These are phyloP conservation scores for Sakesphorus luctuosus DNA, from an alignment of 2,113 vertebrate genomes.

Conservation along the genomic window DNA sequence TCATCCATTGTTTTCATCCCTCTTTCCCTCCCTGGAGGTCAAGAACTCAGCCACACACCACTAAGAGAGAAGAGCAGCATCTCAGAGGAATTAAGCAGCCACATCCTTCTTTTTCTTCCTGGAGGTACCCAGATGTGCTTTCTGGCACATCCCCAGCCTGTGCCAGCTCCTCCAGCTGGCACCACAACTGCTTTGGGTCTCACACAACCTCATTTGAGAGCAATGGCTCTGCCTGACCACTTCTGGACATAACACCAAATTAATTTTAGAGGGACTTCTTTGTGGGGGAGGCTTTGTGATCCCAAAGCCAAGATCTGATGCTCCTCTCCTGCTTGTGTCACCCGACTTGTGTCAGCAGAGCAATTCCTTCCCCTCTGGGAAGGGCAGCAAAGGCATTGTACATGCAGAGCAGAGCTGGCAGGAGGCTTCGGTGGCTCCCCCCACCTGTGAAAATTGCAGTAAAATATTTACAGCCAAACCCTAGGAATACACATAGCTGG, in stretches of 20 bases:
- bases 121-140: background rate
- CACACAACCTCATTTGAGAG: background rate
- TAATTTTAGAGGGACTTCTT: background rate
- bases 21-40: background rate
- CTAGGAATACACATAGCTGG: background rate
- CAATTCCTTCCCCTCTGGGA: background rate
- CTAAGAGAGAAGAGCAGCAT: background rate
- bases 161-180: background rate
- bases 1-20: no score
- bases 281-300: background rate
- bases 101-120: background rate
- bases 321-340: background rate
- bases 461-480: constrained; percentile 17
- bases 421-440: background rate
- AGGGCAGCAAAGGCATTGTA: background rate
- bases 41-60: background rate
- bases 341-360: background rate
- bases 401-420: background rate
- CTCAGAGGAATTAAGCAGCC: background rate
- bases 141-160: background rate
- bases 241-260: background rate
- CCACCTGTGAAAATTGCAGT: constrained; percentile 22
- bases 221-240: background rate
- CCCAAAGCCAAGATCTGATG: background rate
- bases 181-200: rapidly evolving